These are phyloP conservation scores for Rhabditoides inermis DNA, from an alignment of 2,888 invertebrate genomes.

Conservation along the genomic window DNA sequence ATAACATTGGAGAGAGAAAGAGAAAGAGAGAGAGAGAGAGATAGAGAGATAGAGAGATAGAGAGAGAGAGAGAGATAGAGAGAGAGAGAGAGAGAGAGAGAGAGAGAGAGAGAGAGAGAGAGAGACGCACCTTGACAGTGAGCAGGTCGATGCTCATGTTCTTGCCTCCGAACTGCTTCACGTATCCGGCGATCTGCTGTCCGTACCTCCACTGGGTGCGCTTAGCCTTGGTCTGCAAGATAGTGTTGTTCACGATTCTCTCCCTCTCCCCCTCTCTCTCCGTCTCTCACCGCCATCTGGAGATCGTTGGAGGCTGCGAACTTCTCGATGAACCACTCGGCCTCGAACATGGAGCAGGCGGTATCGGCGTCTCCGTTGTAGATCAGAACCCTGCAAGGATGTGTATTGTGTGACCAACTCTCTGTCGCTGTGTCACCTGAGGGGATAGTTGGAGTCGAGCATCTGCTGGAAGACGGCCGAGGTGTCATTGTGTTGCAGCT, in stretches of 20 bases:
- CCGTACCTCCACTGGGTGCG: conserved; percentile 24
- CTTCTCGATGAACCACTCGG: conserved; percentile 27
- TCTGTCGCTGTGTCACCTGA: conserved; percentile 10
- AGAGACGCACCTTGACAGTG: conserved; percentile 27
- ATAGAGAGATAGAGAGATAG: too few species aligned
- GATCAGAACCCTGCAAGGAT: conserved; percentile 20
- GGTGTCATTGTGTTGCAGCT: conserved; percentile 32
- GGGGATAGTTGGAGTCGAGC: conserved; percentile 16
- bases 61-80: too few species aligned
- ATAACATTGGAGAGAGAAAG: too few species aligned
- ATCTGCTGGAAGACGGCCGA: conserved; percentile 28
- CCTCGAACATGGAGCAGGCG: conserved; percentile 34
- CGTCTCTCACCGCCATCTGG: neutral
- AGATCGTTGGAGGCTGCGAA: conserved; percentile 11
- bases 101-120: too few species aligned
- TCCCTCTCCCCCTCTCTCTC: too few species aligned
- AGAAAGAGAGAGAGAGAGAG: too few species aligned
- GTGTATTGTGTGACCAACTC: neutral
- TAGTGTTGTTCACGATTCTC: too few species aligned
- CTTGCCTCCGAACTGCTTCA: conserved; percentile 20
- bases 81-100: too few species aligned
- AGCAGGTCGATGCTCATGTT: conserved; percentile 22
- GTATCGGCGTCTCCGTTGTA: conserved; percentile 42
- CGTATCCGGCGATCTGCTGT: conserved; percentile 26
- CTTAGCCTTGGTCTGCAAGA: neutral